phyloP scores from a whole-genome alignment of 2,888 invertebrate species.

The Diarsia mendica region DNA sequence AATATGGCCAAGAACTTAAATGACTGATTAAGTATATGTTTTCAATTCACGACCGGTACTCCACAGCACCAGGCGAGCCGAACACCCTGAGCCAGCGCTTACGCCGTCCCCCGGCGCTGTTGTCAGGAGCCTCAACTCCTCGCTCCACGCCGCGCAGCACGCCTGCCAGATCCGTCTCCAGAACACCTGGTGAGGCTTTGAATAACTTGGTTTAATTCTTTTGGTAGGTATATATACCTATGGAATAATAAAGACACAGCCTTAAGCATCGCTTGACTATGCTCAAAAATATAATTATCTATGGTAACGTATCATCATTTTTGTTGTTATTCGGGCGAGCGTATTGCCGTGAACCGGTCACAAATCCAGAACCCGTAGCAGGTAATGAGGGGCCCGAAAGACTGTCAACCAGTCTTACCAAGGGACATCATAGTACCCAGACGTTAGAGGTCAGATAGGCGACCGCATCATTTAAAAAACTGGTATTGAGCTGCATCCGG shows the following conservation, averaged over 20 bases:
- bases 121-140: slow-evolving; percentile 93
- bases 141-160: slow-evolving; percentile 93
- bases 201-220: neutral
- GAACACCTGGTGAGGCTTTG: slow-evolving; percentile 81
- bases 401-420: no score
- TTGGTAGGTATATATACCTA: neutral
- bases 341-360: no score
- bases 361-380: no score
- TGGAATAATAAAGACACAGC: neutral
- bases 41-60: neutral
- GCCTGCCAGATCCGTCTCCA: slow-evolving; percentile 91
- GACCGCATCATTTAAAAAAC: no score
- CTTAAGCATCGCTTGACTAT: neutral
- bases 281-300: neutral
- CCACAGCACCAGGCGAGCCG: slow-evolving; percentile 94
- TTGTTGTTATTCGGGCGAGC: no score
- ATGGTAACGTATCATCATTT: no score
- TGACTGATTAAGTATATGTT: neutral
- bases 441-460: no score
- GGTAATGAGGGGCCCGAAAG: no score
- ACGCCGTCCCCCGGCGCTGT: slow-evolving; percentile 92
- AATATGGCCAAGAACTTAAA: neutral
- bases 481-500: no score
- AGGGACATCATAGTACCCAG: no score
- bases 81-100: slow-evolving; percentile 94